phyloP scores from a whole-genome alignment of 2,113 vertebrate genomes.

The Peromyscus polionotus region DNA sequence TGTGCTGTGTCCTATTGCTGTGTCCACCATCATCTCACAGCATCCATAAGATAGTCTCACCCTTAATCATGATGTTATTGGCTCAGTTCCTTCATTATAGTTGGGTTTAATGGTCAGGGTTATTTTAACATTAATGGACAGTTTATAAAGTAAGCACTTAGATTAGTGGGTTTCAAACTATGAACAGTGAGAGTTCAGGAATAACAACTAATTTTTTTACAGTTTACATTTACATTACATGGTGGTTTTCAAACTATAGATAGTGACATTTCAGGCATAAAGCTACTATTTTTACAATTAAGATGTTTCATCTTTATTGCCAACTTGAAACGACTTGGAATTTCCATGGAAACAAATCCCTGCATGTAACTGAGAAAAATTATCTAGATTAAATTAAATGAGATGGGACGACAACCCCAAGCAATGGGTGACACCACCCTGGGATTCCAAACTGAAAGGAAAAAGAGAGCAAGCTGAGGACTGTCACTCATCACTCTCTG shows the following conservation, averaged over 20 bases:
- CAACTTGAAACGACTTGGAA: not conserved
- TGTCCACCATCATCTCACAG: not conserved
- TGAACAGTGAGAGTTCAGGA: not conserved
- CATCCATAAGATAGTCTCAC: not conserved
- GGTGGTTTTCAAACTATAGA: not conserved
- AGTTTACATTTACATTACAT: not conserved
- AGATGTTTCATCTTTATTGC: not conserved
- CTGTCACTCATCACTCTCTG: not conserved
- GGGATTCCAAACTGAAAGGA: not conserved
- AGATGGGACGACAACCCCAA: not conserved
- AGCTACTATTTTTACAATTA: not conserved
- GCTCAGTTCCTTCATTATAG: not conserved
- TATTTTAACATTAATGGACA: constrained; percentile 31
- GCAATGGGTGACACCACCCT: not conserved
- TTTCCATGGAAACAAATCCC: not conserved
- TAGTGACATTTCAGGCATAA: not conserved
- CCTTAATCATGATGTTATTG: not conserved
- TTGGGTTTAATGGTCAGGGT: not conserved
- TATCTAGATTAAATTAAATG: not conserved
- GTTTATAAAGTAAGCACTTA: not conserved
- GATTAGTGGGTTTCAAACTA: not conserved
- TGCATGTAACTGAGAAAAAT: not conserved
- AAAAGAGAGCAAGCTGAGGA: not conserved
- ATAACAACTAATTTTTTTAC: not conserved
- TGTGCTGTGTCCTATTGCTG: not conserved